Base-by-base conservation (phyloP, 2,888 invertebrate genomes). In the Drosophila recens region DNA sequence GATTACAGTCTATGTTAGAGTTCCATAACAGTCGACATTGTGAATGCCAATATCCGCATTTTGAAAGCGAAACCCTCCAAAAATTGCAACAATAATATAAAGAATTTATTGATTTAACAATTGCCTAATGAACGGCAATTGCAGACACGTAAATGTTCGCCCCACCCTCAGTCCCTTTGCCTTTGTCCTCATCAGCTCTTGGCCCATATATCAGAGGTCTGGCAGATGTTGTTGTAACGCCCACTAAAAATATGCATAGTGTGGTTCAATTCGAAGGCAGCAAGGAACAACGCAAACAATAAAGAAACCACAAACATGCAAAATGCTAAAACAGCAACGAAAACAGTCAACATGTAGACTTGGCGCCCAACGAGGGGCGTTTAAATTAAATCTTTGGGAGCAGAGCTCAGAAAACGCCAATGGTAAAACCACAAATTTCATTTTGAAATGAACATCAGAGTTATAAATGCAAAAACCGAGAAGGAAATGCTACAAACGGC, bases 81-180 rank as follows among this genome's bases (percentile, higher is more conserved):
- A 63, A 52, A 10, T 11, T 17, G 0, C n/a, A 6, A 3, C 5
- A 4, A 13, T 30, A 52, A 49, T 58, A 34, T 51, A 52, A 17
- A 36, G 34, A 75, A 64, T 70, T 71, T 82, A 82, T 82, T 67
- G 82, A 82, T 83, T 83, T 62, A 82, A 82, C 82, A 82, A 78
- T 73, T 75, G 72, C 48, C 70, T 61, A 72, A 80, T 70, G 59
- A 74, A 67, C 51, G 49, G 58, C 67, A 67, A 73, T 61, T 72
- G 70, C 72, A 73, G 66, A 56, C 72, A 79, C 75, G 63, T 67
- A 48, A 59, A 17, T 33, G 27, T 17, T 34, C 9, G 23, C 9
- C 17, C 20, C 17, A 23, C n/a, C 15, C 9, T 2, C 1, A 11
- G 0, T 5, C 4, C 23, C 20, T 11, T 11, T 11, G 49, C 56